Evolutionary conservation across 2,888 invertebrate species (phyloP).

Genomic region (Steinernema carpocapsae): DNA sequence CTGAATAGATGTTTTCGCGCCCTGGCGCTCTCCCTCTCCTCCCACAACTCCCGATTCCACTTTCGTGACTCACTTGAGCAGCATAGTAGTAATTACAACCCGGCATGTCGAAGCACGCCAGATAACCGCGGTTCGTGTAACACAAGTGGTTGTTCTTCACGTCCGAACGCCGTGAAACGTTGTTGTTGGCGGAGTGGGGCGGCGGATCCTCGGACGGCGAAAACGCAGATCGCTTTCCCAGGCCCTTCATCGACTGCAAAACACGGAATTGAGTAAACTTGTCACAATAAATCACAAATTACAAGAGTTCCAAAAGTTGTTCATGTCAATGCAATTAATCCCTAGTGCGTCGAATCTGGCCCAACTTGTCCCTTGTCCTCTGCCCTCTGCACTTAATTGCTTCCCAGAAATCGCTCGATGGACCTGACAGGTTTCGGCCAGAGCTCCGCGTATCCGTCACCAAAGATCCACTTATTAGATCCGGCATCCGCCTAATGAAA

Average conservation of each 20-base stretch:
- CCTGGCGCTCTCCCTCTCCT: too few relatives aligned
- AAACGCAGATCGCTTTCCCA: slow-evolving; percentile 6
- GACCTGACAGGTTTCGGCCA: not conserved
- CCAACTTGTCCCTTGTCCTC: too few relatives aligned
- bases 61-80: slow-evolving; percentile 27
- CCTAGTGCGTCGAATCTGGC: too few relatives aligned
- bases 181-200: not conserved
- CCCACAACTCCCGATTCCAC: not conserved
- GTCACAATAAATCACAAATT: too few relatives aligned
- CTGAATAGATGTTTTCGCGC: too few relatives aligned
- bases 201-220: not conserved
- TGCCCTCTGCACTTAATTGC: not conserved
- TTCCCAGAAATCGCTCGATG: not conserved
- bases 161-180: slow-evolving; percentile 18
- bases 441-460: not conserved
- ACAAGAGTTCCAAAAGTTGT: too few relatives aligned
- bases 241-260: slow-evolving; percentile 26
- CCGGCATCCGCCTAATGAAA: not conserved
- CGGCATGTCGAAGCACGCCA: slow-evolving; percentile 34
- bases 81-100: slow-evolving; percentile 33
- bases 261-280: not conserved
- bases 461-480: not conserved
- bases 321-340: too few relatives aligned
- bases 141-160: slow-evolving; percentile 25
- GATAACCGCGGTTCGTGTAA: slow-evolving; percentile 32